A percentile compares a stretch with the other conserved stretches of the same genome.
Evolutionary conservation across 2,113 vertebrate species (phyloP).

Genomic region (rat (Rattus norvegicus)): DNA sequence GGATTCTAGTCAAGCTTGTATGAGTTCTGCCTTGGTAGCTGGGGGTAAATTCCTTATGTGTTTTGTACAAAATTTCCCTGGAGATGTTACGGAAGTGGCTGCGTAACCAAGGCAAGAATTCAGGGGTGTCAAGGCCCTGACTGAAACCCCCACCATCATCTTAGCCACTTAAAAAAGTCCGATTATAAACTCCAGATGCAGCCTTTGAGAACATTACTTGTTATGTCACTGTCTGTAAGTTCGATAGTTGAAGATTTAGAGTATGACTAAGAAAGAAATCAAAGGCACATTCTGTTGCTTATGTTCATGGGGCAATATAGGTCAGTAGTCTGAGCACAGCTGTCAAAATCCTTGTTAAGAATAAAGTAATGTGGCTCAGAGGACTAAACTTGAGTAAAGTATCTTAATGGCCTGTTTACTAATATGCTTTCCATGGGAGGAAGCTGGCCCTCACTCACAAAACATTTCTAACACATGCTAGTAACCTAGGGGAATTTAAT

Average conservation of each 20-base stretch:
- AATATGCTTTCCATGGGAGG: slow-evolving; percentile 62
- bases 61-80: slow-evolving; percentile 46
- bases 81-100: slow-evolving; percentile 5
- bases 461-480: slow-evolving; percentile 30
- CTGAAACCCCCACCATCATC: slow-evolving; percentile 15
- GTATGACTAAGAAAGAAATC: slow-evolving; percentile 34
- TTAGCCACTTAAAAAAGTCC: neutral
- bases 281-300: slow-evolving; percentile 26
- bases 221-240: slow-evolving; percentile 55
- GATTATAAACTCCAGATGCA: slow-evolving; percentile 45
- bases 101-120: neutral
- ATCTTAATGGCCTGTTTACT: slow-evolving; percentile 70
- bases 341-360: slow-evolving; percentile 58
- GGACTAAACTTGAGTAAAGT: slow-evolving; percentile 55
- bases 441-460: slow-evolving; percentile 53
- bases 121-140: neutral
- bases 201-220: slow-evolving; percentile 44
- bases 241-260: slow-evolving; percentile 43
- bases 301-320: slow-evolving; percentile 49
- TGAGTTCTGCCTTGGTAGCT: slow-evolving; percentile 42
- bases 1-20: neutral
- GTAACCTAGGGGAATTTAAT: slow-evolving; percentile 53
- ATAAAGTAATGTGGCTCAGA: slow-evolving; percentile 57
- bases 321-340: slow-evolving; percentile 25
- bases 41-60: slow-evolving; percentile 7